Percentiles rank a stretch among this genome's conserved stretches.
Evolutionary conservation across 2,113 vertebrate species (phyloP).

Genomic region (Tichodroma muraria): DNA sequence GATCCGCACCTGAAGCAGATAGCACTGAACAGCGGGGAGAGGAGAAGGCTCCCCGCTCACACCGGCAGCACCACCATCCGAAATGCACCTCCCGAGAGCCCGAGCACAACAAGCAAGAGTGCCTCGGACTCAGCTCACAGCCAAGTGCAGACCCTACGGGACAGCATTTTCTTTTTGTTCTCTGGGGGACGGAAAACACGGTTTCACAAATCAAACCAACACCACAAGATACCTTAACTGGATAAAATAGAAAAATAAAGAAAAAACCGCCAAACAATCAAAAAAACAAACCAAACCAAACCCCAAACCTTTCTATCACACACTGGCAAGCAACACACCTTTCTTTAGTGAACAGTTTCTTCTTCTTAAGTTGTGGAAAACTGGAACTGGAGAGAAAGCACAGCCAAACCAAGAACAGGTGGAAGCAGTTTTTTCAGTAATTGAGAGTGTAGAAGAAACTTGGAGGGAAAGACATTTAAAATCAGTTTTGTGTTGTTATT

Average conservation of each 20-base stretch:
- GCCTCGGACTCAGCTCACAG: neutral
- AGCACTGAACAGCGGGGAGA: fast-evolving
- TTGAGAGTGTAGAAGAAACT: neutral
- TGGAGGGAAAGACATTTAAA: neutral
- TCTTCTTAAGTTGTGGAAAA: neutral
- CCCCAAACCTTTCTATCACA: neutral
- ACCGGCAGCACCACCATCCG: neutral
- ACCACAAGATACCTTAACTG: neutral
- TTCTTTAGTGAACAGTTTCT: neutral
- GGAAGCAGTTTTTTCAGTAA: neutral
- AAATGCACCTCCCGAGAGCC: neutral
- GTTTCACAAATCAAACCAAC: neutral
- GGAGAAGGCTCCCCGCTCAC: fast-evolving
- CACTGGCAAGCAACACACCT: neutral
- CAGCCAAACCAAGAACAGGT: neutral
- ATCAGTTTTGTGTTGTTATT: neutral
- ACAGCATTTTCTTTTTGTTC: neutral
- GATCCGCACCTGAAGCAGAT: neutral
- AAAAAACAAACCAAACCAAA: neutral
- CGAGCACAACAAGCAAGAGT: neutral
- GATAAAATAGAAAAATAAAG: neutral
- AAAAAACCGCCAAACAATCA: neutral
- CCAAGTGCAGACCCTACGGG: neutral
- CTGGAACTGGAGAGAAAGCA: neutral
- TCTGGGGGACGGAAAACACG: neutral